Percentiles rank a stretch among this genome's conserved stretches.
These are phyloP conservation scores for Sminthurinus signatus DNA, from an alignment of 1,140 invertebrate species.

Conservation along the genomic window DNA sequence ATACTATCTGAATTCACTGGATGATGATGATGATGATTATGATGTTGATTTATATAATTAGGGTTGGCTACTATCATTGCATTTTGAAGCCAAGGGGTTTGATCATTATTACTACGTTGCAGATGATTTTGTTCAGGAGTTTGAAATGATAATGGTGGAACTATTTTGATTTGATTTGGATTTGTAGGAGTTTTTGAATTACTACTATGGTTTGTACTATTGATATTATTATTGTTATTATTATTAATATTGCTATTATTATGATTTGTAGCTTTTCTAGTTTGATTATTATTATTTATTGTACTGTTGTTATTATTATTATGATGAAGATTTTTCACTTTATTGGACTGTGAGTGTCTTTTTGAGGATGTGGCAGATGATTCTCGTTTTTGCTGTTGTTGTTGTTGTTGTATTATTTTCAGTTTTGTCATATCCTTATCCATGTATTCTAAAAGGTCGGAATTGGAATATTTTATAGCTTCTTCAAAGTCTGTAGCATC, in stretches of 20 bases:
- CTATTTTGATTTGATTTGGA: no score
- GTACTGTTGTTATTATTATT: background rate
- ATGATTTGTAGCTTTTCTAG: background rate
- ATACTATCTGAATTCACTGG: no score
- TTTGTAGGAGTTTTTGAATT: no score
- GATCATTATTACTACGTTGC: no score
- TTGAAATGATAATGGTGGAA: no score
- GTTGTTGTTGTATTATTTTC: background rate
- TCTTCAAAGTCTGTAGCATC: conserved; percentile 8
- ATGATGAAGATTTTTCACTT: background rate
- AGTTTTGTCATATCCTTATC: background rate
- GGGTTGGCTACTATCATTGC: background rate
- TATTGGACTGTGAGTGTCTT: background rate
- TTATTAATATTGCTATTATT: background rate
- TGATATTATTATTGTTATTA: background rate
- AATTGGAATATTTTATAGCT: conserved; percentile 7
- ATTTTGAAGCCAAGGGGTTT: background rate
- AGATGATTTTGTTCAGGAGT: no score
- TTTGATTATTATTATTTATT: background rate
- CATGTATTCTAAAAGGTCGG: background rate
- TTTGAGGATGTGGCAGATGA: background rate
- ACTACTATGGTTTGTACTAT: no score
- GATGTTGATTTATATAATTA: no score
- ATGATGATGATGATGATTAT: no score
- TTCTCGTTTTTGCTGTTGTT: background rate